Conservation (phyloP, 2,113 vertebrate genomes). For the Pungitius pungitius region DNA sequence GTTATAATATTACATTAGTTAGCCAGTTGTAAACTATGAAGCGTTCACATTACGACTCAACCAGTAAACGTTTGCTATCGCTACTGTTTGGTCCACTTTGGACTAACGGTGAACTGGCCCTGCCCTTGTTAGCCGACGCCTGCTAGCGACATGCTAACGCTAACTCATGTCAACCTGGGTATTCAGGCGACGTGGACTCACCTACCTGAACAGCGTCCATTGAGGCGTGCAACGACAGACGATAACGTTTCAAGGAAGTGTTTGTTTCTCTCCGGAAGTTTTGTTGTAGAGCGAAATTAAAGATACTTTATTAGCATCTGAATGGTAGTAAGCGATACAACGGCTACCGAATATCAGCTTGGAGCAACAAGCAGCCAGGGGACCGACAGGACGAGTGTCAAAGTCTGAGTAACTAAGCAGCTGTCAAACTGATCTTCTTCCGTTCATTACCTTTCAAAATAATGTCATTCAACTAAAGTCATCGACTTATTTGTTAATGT, state of each 20-base stretch:
- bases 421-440: neutral
- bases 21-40: neutral
- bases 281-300: neutral
- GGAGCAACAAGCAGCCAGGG: neutral
- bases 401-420: neutral
- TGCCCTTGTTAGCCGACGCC: conserved; percentile 51
- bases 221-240: neutral
- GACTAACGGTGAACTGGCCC: conserved; percentile 44
- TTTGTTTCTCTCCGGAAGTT: neutral
- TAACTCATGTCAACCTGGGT: conserved; percentile 4
- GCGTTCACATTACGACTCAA: neutral
- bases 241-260: neutral
- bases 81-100: conserved; percentile 48
- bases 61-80: neutral
- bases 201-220: conserved; percentile 71
- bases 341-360: conserved; percentile 18
- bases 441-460: conserved; percentile 20
- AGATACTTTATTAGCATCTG: conserved; percentile 10
- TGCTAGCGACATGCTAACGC: conserved; percentile 54
- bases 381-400: conserved; percentile 34
- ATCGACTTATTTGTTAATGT: neutral
- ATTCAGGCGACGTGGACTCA: neutral
- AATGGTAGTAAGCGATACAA: neutral
- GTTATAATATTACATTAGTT: neutral
- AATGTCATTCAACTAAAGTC: neutral